Evolutionary conservation across 30 jellyfish, hydroid and myxozoan genomes (phyloP).

Genomic region (Pseudorhiza aurosa): DNA sequence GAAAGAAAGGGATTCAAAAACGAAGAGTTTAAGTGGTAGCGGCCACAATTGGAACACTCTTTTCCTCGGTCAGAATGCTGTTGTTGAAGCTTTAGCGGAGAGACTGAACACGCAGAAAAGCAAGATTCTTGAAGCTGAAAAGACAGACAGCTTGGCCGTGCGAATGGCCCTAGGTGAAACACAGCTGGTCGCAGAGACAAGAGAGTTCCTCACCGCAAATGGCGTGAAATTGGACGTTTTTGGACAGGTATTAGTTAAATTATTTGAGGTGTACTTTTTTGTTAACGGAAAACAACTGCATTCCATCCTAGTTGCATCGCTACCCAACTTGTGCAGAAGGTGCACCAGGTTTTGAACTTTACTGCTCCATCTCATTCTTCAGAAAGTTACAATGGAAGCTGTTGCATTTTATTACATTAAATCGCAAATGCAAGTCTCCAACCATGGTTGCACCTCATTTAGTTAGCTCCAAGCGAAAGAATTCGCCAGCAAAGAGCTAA

Average conservation of each 20-base stretch:
- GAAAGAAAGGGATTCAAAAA: constrained; percentile 67
- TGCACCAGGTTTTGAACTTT: too few relatives aligned
- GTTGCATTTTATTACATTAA: too few relatives aligned
- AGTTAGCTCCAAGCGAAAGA: too few relatives aligned
- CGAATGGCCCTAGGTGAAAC: constrained; percentile 99
- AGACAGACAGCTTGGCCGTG: constrained; percentile 87
- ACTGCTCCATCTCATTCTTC: too few relatives aligned
- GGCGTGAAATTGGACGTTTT: constrained; percentile 96
- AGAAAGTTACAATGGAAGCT: too few relatives aligned
- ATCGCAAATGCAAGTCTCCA: too few relatives aligned
- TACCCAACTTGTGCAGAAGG: too few relatives aligned
- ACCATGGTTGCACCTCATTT: too few relatives aligned
- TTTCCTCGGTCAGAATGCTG: constrained; percentile 95
- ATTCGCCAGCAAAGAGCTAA: too few relatives aligned
- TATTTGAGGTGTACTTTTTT: too few relatives aligned
- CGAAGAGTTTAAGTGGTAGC: constrained; percentile 67
- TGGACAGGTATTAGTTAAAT: constrained; percentile 97
- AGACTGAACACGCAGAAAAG: constrained; percentile 72
- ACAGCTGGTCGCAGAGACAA: constrained; percentile 90
- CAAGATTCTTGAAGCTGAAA: constrained; percentile 72
- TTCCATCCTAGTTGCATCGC: too few relatives aligned
- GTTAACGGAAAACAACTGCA: too few relatives aligned
- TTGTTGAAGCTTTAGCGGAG: constrained; percentile 88
- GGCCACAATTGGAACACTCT: constrained; percentile 98
- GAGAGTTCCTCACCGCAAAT: constrained; percentile 84